Base-by-base conservation (phyloP, 1,140 invertebrate genomes). In the Caenorhabditis tropicalis region DNA sequence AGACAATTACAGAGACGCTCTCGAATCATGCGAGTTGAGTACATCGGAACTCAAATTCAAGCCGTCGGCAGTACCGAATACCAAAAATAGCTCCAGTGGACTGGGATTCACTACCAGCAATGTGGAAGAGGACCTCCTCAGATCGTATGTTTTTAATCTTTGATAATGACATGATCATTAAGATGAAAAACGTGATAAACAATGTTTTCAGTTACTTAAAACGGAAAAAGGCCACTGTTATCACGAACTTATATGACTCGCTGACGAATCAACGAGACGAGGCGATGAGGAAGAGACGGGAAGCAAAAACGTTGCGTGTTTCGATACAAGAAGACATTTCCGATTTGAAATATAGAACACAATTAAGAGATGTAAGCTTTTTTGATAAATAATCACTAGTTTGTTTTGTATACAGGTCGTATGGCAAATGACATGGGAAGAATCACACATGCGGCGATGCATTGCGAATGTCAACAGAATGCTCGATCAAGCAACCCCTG, bases 401-500 rank as follows among this genome's bases (percentile, higher is more conserved):
- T 74, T 43, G 24, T 80, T 86, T 2, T 10, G 7, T 24, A 0
- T 24, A 10, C 82, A 86, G 85, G 79, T 86, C 12, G 43, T 86
- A 33, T 87, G 86, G 86, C 49, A 82, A 29, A 87, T 87, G 36
- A 48, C 85, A 6, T 87, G 86, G 86, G 79, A 39, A 31, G 80
- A 87, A 39, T 39, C 58, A 10, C 86, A 87, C 48, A 87, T 87
- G 86, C 43, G 86, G 4, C 29, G 86, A 31, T 86, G 86, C 39
- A 43, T 87, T 7, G 36, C 36, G 19, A 82, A 70, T 65, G 31
- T 87, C 3, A 81, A 87, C 36, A 43, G 86, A 36, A 56, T 87
- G 58, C 27, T 87, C 15, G 86, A 87, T 58, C 65, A 87, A 29
- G 46, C 79, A 27, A 46, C 29, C 2, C 48, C 51, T 10, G 49